Percentiles rank a stretch among this genome's conserved stretches.
phyloP scores from a whole-genome alignment of 2,797 vertebrate species.

The Jordanella pulchra region DNA sequence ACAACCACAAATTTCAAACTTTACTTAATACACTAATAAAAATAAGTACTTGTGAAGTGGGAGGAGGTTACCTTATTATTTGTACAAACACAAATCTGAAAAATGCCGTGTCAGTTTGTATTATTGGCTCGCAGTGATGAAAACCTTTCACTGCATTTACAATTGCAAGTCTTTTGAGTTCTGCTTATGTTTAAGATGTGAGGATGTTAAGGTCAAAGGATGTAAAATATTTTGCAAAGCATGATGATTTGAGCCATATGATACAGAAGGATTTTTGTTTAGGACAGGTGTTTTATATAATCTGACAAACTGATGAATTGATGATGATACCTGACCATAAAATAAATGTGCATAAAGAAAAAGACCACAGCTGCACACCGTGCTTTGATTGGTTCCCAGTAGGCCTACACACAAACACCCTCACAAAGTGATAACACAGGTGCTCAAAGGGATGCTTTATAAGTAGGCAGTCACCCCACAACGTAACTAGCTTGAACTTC shows the following conservation, averaged over 20 bases:
- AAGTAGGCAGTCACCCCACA: conserved; percentile 35
- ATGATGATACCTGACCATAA: conserved; percentile 10
- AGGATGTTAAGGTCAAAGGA: not conserved
- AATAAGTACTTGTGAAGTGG: not conserved
- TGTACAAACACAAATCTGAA: not conserved
- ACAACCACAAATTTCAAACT: not conserved
- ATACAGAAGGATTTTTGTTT: not conserved
- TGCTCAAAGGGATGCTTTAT: conserved; percentile 25
- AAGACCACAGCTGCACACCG: conserved; percentile 68
- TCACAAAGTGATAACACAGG: conserved; percentile 19
- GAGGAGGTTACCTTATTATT: not conserved
- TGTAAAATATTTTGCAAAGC: not conserved
- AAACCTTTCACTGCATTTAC: not conserved
- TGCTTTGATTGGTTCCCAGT: conserved; percentile 74
- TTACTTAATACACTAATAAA: not conserved
- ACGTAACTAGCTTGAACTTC: conserved; percentile 45
- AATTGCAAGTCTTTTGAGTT: not conserved
- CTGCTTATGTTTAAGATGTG: not conserved
- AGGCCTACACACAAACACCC: conserved; percentile 54
- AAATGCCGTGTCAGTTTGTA: not conserved
- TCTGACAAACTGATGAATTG: conserved; percentile 11
- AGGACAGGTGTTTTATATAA: not conserved
- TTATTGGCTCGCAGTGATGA: not conserved
- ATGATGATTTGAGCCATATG: not conserved
- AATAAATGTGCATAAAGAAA: conserved; percentile 19